Percentiles rank a stretch among this genome's conserved stretches.
These are phyloP conservation scores for Hydractinia echinata DNA, from an alignment of 30 jellyfish, hydroid and myxozoan genomes.

Conservation along the genomic window DNA sequence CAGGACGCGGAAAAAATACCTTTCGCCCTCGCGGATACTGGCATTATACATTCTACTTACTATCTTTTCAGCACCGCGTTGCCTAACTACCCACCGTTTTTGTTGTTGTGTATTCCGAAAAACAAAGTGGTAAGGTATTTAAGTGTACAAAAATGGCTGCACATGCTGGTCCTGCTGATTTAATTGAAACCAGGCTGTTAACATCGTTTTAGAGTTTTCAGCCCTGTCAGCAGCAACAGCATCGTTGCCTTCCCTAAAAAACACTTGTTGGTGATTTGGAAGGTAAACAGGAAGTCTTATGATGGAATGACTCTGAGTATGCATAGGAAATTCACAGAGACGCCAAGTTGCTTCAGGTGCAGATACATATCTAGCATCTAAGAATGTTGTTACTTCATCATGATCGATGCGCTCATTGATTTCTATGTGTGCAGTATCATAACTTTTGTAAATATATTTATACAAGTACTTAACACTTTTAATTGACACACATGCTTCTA, in stretches of 20 bases:
- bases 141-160: slow-evolving; percentile 26
- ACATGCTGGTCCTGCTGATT: slow-evolving; percentile 39
- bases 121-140: slow-evolving; percentile 38
- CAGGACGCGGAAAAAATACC: slow-evolving; percentile 31
- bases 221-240: neutral
- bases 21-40: slow-evolving; percentile 36
- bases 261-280: slow-evolving; percentile 44
- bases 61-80: slow-evolving; percentile 24
- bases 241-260: slow-evolving; percentile 30
- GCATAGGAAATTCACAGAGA: slow-evolving; percentile 31
- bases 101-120: neutral
- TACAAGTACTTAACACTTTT: slow-evolving; percentile 39
- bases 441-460: slow-evolving; percentile 57
- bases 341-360: slow-evolving; percentile 67
- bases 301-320: slow-evolving; percentile 31
- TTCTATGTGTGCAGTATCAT: slow-evolving; percentile 46
- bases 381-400: slow-evolving; percentile 47
- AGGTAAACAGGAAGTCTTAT: slow-evolving; percentile 58
- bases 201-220: neutral
- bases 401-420: slow-evolving; percentile 46
- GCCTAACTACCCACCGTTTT: slow-evolving; percentile 20
- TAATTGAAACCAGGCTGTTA: slow-evolving; percentile 48
- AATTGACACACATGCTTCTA: slow-evolving; percentile 43
- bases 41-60: slow-evolving; percentile 48
- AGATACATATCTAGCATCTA: slow-evolving; percentile 44